Percentiles rank a stretch among this genome's conserved stretches.
Evolutionary conservation across 1,140 invertebrate species (phyloP).

Genomic region (Drosophila leontia): DNA sequence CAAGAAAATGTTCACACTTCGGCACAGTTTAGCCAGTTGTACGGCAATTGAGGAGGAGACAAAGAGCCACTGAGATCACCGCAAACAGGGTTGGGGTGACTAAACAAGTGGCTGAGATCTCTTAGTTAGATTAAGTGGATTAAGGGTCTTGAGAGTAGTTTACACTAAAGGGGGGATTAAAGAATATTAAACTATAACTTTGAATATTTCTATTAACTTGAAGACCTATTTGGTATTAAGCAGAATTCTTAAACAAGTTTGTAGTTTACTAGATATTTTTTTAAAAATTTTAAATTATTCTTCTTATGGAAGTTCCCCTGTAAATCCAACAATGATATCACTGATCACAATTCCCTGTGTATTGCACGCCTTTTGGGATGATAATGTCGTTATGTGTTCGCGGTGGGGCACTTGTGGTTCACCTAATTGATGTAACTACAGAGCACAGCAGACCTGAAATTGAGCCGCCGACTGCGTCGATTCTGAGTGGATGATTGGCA

Average conservation of each 20-base stretch:
- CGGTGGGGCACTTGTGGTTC: constrained; percentile 33
- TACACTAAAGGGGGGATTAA: neutral
- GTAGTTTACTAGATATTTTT: too few species aligned
- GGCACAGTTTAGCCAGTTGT: constrained; percentile 46
- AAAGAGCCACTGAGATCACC: constrained; percentile 11
- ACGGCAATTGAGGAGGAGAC: constrained; percentile 37
- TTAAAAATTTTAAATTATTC: neutral
- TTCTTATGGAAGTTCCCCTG: neutral
- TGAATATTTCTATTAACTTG: neutral
- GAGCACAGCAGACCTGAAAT: constrained; percentile 10
- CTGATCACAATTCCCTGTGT: constrained; percentile 19
- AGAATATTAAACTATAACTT: too few species aligned
- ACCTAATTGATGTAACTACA: constrained; percentile 52
- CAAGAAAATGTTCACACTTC: constrained; percentile 40
- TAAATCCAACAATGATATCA: constrained; percentile 29
- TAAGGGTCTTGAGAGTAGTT: neutral
- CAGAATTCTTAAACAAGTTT: neutral
- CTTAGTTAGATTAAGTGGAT: constrained; percentile 4
- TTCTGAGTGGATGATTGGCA: constrained; percentile 38
- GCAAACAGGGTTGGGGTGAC: constrained; percentile 2
- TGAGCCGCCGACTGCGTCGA: constrained; percentile 10
- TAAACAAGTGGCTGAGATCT: constrained; percentile 19
- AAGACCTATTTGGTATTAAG: neutral
- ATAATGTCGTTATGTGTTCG: constrained; percentile 47
- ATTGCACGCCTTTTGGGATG: constrained; percentile 27